A percentile compares a stretch with the other conserved stretches of the same genome.
These are phyloP conservation scores for Matsumurasca onukii DNA, from an alignment of 1,140 invertebrate species.

Conservation along the genomic window DNA sequence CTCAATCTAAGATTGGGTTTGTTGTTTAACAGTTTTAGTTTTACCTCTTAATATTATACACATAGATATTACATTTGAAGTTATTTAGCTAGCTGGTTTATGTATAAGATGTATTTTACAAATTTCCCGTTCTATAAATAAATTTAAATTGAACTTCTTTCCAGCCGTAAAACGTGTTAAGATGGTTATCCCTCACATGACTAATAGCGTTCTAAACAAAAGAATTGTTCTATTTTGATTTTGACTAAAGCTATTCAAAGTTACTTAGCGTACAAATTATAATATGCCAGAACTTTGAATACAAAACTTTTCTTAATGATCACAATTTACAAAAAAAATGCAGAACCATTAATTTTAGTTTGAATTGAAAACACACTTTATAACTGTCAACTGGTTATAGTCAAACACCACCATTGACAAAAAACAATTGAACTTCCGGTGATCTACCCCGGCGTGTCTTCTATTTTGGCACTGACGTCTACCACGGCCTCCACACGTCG, in stretches of 20 bases:
- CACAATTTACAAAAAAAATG: background rate
- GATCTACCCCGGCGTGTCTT: background rate
- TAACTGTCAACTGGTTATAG: background rate
- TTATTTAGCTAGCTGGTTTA: background rate
- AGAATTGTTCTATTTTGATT: too few species aligned
- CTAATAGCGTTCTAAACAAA: too few species aligned
- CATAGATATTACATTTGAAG: background rate
- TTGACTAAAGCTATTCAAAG: too few species aligned
- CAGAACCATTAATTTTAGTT: background rate
- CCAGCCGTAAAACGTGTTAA: too few species aligned
- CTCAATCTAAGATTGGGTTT: background rate
- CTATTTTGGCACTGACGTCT: background rate
- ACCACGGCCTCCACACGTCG: conserved; percentile 32
- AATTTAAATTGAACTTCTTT: too few species aligned
- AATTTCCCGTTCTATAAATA: too few species aligned
- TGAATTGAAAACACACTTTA: background rate
- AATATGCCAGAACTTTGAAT: background rate
- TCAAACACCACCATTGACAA: background rate
- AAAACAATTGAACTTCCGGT: background rate
- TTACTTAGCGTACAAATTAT: too few species aligned
- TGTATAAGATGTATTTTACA: background rate
- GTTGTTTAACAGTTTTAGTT: too few species aligned
- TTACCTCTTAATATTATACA: background rate
- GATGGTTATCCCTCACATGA: too few species aligned
- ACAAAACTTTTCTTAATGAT: background rate